Conservation (phyloP, 2,888 invertebrate species). For the Corythucha ciliata region DNA sequence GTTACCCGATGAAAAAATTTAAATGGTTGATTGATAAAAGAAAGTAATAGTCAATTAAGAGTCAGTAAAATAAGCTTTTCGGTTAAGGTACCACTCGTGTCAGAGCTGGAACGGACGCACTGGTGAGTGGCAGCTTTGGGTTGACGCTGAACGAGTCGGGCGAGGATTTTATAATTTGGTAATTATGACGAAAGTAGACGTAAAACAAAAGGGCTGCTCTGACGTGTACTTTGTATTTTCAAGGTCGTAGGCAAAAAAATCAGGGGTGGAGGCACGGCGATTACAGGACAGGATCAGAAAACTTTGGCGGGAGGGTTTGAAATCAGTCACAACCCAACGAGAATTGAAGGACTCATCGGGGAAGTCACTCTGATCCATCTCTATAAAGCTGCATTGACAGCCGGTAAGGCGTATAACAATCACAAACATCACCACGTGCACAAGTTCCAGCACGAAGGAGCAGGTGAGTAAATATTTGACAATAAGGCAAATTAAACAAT, state of each 20-base stretch:
- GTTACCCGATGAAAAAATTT: slow-evolving; percentile 57
- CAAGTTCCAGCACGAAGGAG: slow-evolving; percentile 44
- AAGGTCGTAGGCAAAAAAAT: slow-evolving; percentile 50
- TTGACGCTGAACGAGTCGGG: slow-evolving; percentile 74
- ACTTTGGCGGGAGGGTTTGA: slow-evolving; percentile 49
- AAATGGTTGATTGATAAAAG: slow-evolving; percentile 38
- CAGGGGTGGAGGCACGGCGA: slow-evolving; percentile 62
- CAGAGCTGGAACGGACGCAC: slow-evolving; percentile 83
- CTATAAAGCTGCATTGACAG: slow-evolving; percentile 69
- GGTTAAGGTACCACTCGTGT: slow-evolving; percentile 63
- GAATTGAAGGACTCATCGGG: slow-evolving; percentile 60
- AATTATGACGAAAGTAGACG: slow-evolving; percentile 40
- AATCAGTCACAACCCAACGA: slow-evolving; percentile 47
- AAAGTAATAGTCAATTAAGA: not conserved
- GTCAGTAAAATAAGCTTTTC: not conserved
- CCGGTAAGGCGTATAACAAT: slow-evolving; percentile 77
- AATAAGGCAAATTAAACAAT: no score
- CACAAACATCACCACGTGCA: slow-evolving; percentile 76
- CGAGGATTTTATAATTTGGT: slow-evolving; percentile 80
- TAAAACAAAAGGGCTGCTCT: not conserved
- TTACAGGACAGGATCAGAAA: slow-evolving; percentile 62
- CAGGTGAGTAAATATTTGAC: no score
- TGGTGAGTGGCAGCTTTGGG: slow-evolving; percentile 85
- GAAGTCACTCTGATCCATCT: slow-evolving; percentile 73
- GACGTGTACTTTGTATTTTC: slow-evolving; percentile 5